A percentile compares a stretch with the other conserved stretches of the same genome.
phyloP scores from a whole-genome alignment of 2,113 vertebrate genomes.

The Egretta garzetta region DNA sequence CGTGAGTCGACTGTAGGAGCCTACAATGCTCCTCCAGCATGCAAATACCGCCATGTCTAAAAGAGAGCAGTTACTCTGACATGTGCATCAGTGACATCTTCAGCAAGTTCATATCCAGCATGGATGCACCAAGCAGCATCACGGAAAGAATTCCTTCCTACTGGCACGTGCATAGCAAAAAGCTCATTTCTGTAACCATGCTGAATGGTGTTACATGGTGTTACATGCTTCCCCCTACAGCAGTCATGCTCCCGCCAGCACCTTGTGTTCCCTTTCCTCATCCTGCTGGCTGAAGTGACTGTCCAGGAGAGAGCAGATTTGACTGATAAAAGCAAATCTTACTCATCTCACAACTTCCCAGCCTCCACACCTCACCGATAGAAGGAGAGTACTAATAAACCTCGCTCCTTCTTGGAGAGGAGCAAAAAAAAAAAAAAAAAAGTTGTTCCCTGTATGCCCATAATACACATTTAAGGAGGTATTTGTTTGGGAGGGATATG shows the following conservation, averaged over 20 bases:
- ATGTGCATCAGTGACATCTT: neutral
- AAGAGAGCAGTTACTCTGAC: neutral
- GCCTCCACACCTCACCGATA: neutral
- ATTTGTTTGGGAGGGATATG: conserved; percentile 53
- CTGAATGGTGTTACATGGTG: neutral
- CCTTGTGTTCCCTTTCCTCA: neutral
- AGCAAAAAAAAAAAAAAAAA: neutral
- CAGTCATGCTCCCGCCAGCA: neutral
- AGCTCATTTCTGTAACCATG: neutral
- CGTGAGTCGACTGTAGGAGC: neutral
- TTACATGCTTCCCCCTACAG: neutral
- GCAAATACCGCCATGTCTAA: neutral
- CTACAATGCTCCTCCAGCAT: neutral
- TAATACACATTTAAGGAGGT: conserved; percentile 24
- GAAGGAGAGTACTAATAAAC: conserved; percentile 3
- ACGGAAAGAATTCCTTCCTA: neutral
- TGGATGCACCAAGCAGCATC: neutral
- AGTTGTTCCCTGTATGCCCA: conserved; percentile 22
- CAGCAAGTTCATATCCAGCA: neutral
- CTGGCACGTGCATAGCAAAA: neutral
- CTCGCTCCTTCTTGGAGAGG: neutral
- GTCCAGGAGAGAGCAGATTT: conserved; percentile 8
- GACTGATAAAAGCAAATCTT: neutral
- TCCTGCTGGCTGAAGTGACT: neutral
- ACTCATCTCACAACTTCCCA: conserved; percentile 12